Conservation (phyloP, 2,888 invertebrate genomes). For the Sussaba pulchella region DNA sequence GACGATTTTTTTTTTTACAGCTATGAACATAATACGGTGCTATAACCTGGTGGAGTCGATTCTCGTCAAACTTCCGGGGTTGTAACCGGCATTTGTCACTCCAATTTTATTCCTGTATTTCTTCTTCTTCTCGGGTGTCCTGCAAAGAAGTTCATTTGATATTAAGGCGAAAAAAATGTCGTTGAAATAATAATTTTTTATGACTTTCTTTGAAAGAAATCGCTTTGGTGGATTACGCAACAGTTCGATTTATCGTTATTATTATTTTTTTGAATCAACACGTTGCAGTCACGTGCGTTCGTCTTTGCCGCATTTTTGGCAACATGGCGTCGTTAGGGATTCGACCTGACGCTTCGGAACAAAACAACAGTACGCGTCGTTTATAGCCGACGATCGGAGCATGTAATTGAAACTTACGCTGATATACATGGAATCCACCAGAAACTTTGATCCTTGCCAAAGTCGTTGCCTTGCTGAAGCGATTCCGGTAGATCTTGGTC, state of each 20-base stretch:
- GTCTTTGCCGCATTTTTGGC: no score
- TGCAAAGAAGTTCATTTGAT: constrained; percentile 61
- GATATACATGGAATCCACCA: constrained; percentile 90
- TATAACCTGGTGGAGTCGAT: constrained; percentile 82
- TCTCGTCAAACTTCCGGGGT: constrained; percentile 79
- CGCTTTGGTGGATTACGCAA: no score
- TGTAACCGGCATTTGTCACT: constrained; percentile 79
- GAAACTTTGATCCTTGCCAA: constrained; percentile 92
- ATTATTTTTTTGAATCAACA: no score
- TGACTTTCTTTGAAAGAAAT: no score
- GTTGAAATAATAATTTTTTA: neutral
- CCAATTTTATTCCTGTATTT: constrained; percentile 77
- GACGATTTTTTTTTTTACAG: constrained; percentile 38
- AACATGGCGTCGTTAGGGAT: no score
- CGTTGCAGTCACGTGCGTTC: no score
- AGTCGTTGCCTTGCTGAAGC: constrained; percentile 93
- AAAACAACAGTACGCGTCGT: no score
- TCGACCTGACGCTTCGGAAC: neutral
- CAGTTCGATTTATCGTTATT: no score
- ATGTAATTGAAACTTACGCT: constrained; percentile 73
- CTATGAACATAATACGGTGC: constrained; percentile 55
- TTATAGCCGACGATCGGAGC: neutral
- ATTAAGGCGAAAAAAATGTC: neutral
- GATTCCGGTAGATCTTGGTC: constrained; percentile 95
- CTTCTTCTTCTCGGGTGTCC: constrained; percentile 79